A percentile compares a stretch with the other conserved stretches of the same genome.
Conservation (phyloP, 2,113 vertebrate species). For the Rhinichthys klamathensis region DNA sequence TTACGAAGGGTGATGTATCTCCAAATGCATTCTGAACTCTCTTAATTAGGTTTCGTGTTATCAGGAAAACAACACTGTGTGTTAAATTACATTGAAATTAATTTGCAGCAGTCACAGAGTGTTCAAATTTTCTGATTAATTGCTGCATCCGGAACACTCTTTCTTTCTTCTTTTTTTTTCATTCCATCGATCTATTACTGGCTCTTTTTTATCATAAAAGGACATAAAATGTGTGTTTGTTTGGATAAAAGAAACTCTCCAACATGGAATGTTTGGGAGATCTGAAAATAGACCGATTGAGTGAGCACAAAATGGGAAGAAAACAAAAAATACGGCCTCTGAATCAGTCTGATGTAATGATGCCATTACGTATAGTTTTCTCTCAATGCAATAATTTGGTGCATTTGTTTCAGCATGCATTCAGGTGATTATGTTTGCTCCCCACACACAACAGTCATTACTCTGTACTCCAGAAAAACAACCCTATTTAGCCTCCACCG, state of each 20-base stretch:
- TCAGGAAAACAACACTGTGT: slow-evolving; percentile 29
- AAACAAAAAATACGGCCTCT: neutral
- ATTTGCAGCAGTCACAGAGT: slow-evolving; percentile 13
- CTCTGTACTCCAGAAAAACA: slow-evolving; percentile 49
- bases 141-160: neutral
- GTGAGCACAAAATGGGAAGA: neutral
- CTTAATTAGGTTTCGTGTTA: slow-evolving; percentile 7
- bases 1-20: neutral
- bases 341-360: slow-evolving; percentile 27
- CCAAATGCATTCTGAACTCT: slow-evolving; percentile 15
- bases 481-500: slow-evolving; percentile 17
- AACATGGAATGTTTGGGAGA: neutral
- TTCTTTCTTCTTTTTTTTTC: neutral
- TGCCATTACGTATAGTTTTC: slow-evolving; percentile 37
- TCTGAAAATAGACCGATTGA: neutral
- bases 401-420: slow-evolving; percentile 33
- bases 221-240: neutral
- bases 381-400: slow-evolving; percentile 23
- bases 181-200: neutral
- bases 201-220: neutral
- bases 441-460: slow-evolving; percentile 49
- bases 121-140: neutral
- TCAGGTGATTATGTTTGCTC: slow-evolving; percentile 46
- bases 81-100: slow-evolving; percentile 20
- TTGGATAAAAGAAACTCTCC: neutral